Base-by-base conservation (phyloP, 2,888 invertebrate species). In the Chrysodeixis includens region DNA sequence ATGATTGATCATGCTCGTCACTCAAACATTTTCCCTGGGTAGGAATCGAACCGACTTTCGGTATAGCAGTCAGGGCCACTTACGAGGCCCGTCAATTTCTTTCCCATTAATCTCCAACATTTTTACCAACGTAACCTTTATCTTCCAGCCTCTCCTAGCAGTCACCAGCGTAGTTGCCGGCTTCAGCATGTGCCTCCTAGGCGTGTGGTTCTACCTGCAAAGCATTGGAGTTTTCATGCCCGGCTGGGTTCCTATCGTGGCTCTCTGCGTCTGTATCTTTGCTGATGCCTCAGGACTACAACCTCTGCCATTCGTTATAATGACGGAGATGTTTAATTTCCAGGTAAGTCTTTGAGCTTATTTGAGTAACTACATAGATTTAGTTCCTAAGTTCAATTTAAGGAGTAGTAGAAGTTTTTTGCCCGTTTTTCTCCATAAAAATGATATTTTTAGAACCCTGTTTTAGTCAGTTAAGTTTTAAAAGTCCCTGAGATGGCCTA, bases 311-410 rank as follows among this genome's bases (percentile, higher is more conserved):
- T 92, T 91, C 26, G 94, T 95, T 1, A 91, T 95, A 8, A 94
- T 95, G 94, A 94, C 95, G 0, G 95, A 95, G 77, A 94, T 95
- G 94, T 94, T 95, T 53, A 94, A 77, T 65, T 95, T 95, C 71
- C 94, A 94, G 89, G 95, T 94, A 51, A 77, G 84, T 57, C 44
- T 18, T n/a, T 16, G 5, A 3, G 30, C 30, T 0, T 16, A 30
- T 30, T 62, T 49, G 18, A 2, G 0, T 16, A 20, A 26, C 53
- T 62, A 3, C 35, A 14, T 35, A 35, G 14, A 35, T n/a, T n/a
- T n/a, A n/a, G n/a, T n/a, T n/a, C n/a, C n/a, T n/a, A n/a, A n/a
- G n/a, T n/a, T n/a, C n/a, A n/a, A n/a, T n/a, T n/a, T n/a, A n/a
- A n/a, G n/a, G n/a, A n/a, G n/a, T n/a, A n/a, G n/a, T n/a, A n/a